A percentile compares a stretch with the other conserved stretches of the same genome.
phyloP scores from a whole-genome alignment of 2,797 vertebrate genomes.

The Tachyglossus aculeatus region DNA sequence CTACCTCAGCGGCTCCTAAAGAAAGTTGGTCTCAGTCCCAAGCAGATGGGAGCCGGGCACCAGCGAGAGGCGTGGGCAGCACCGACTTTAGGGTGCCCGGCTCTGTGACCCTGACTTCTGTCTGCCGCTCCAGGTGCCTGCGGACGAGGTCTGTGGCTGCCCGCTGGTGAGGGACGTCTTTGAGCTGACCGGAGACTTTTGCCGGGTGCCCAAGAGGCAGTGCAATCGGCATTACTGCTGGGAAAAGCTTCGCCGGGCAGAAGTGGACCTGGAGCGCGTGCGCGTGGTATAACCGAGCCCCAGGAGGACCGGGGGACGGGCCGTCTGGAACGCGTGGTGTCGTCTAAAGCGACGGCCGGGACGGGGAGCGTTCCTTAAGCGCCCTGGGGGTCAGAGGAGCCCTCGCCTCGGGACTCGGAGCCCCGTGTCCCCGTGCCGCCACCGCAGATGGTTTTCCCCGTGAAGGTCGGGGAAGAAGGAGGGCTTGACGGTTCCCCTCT shows the following conservation, averaged over 20 bases:
- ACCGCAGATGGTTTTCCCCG: background rate
- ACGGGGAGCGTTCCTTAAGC: no score
- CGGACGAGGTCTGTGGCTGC: slow-evolving; percentile 93
- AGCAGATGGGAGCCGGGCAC: no score
- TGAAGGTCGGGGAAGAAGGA: no score
- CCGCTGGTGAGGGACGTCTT: slow-evolving; percentile 93
- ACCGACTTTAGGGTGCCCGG: background rate
- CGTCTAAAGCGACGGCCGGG: no score
- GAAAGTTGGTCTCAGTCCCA: no score
- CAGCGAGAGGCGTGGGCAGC: background rate
- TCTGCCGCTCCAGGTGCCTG: slow-evolving; percentile 76
- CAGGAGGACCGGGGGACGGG: background rate
- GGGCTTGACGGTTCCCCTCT: background rate
- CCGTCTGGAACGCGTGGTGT: no score
- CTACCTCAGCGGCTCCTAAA: background rate
- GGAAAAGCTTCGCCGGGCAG: slow-evolving; percentile 92
- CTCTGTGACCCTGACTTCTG: background rate
- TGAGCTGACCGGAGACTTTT: slow-evolving; percentile 91
- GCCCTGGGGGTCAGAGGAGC: background rate
- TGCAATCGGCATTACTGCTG: slow-evolving; percentile 97
- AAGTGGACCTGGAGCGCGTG: slow-evolving; percentile 93
- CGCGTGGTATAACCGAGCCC: slow-evolving; percentile 85
- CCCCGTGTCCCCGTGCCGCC: background rate
- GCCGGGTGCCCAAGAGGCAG: slow-evolving; percentile 89
- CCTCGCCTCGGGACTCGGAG: no score